Base-by-base conservation (phyloP, 2,888 invertebrate species). In the Eulithis testata region DNA sequence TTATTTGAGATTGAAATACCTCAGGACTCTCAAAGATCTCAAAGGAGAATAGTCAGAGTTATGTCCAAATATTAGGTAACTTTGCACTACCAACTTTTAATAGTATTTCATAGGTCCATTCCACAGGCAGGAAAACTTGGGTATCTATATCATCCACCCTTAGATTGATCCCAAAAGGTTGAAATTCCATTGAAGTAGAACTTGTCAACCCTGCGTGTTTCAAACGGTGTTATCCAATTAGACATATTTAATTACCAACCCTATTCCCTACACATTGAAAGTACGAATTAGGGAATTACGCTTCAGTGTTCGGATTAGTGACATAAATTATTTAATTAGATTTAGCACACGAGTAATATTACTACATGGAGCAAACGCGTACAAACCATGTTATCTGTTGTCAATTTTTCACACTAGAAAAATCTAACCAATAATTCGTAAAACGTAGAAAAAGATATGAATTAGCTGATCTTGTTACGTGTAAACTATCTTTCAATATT, bases 281-380 rank as follows among this genome's bases (percentile, higher is more conserved):
- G 47, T 63, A 63, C 60, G 21, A 66, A 47, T 63, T 60, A 63
- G 63, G 36, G 60, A 54, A 66, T 66, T 67, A 72, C 63, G 70
- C 64, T 56, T 66, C 65, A 45, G 37, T 63, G 54, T 65, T 69
- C 64, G 58, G 65, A 70, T 72, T 70, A 70, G 65, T 64, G 57
- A 63, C 72, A 67, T 70, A 60, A 63, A 70, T 72, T 69, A 67
- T 70, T 65, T 70, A 72, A 72, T 70, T 60, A 69, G 67, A 69
- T 70, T 59, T 58, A 50, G 49, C 6, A 11, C 31, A 5, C 43
- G 63, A 60, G 21, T 47, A 54, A 40, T 8, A 54, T n/a, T 40
- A 45, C 47, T 53, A 8, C 37, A 44, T 11, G 36, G 3, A 51
- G 51, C 31, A 27, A 5, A 0, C 36, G 31, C 27, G 51, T 52